Base-by-base conservation (phyloP, 2,113 vertebrate species). In the Electrona antarctica region DNA sequence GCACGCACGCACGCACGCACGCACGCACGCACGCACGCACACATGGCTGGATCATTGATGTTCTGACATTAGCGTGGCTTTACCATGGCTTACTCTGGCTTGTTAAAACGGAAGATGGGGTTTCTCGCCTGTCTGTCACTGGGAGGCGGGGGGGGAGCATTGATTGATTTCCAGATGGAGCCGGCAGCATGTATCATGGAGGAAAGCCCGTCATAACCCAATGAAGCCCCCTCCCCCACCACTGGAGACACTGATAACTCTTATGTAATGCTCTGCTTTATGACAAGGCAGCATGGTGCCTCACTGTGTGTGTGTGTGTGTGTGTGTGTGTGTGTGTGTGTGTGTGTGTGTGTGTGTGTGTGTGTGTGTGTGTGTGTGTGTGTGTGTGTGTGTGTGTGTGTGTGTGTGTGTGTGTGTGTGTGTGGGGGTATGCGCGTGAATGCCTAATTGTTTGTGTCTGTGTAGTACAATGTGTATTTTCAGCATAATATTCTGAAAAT, bases 191-290 rank as follows among this genome's bases (percentile, higher is more conserved):
- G 72, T 64, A 64, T 85, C 81, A 79, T 66, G 66, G 78, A 88
- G 89, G 84, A 84, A 91, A 90, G 79, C 85, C 89, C 85, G 13
- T 67, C 74, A 81, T 81, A 84, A 87, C 82, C 84, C 78, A 74
- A 82, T 87, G 80, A 86, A 67, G 60, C 73, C 73, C 50, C 33
- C 48, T 82, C 84, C 80, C 77, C 50, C 13, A 52, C 13, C 73
- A 33, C 80, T 69, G 76, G 74, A 77, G 84, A 66, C 21, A 0
- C 46, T 45, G 15, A 78, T 73, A 79, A 79, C 69, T 0, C 63
- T 91, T 88, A 89, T 71, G 77, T 74, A 89, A 87, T 15, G 15
- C 47, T 15, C 69, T 70, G 68, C 63, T 87, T 85, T 69, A 75
- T 80, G 67, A 69, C 72, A 75, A 21, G 62, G 70, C 80, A 69